phyloP scores from a whole-genome alignment of 1,140 invertebrate genomes.

The Microvelia longipes region DNA sequence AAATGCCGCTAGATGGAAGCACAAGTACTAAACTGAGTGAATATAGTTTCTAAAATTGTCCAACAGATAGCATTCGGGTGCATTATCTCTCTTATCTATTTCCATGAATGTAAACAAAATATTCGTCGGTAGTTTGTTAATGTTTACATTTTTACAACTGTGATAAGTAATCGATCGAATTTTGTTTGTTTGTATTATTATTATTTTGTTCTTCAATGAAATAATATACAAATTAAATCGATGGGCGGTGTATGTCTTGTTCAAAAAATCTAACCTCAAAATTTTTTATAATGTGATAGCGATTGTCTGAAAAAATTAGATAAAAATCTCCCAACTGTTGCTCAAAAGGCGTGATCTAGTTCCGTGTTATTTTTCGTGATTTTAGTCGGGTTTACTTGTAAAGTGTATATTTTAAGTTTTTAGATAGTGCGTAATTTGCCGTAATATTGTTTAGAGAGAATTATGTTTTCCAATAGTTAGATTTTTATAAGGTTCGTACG shows the following conservation, averaged over 20 bases:
- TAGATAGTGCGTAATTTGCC: too few relatives aligned
- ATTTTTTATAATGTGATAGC: background rate
- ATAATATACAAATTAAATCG: too few relatives aligned
- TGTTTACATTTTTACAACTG: background rate
- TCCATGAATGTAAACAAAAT: background rate
- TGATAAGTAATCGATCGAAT: too few relatives aligned
- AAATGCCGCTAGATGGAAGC: background rate
- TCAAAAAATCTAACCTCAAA: background rate
- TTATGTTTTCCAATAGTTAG: too few relatives aligned
- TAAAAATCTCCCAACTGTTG: background rate
- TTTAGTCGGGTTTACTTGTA: too few relatives aligned
- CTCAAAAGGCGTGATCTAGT: background rate
- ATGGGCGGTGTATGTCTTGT: background rate
- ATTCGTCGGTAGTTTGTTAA: background rate
- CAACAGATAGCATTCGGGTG: background rate
- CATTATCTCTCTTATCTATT: background rate
- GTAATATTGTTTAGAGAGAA: too few relatives aligned
- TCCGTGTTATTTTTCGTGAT: too few relatives aligned
- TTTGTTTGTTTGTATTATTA: too few relatives aligned
- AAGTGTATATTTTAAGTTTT: too few relatives aligned
- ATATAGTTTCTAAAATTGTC: background rate
- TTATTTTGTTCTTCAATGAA: too few relatives aligned
- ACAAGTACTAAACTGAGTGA: background rate
- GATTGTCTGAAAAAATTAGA: background rate
- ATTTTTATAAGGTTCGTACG: too few relatives aligned